Evolutionary conservation across 2,113 vertebrate species (phyloP).

Genomic region (Steatornis caripensis): DNA sequence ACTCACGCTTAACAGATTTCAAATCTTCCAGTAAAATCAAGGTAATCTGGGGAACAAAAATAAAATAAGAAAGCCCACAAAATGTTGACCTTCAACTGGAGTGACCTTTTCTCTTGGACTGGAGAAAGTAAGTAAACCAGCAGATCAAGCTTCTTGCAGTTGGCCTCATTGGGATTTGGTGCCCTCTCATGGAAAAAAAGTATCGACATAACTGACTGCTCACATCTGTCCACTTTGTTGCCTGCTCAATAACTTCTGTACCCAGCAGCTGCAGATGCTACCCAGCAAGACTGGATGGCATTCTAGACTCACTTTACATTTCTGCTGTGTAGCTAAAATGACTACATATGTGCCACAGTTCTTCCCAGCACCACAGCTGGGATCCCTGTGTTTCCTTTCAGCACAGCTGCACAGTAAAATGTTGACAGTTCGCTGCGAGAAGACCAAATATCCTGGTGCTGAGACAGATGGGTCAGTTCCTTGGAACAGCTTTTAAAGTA

Average conservation of each 20-base stretch:
- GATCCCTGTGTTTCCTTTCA: too few species aligned
- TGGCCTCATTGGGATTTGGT: neutral
- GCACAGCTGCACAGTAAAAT: neutral
- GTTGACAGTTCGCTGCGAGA: neutral
- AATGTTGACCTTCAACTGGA: neutral
- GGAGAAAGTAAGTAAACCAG: neutral
- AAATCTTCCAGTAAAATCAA: neutral
- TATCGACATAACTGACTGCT: neutral
- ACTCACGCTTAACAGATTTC: neutral
- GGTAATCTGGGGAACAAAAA: neutral
- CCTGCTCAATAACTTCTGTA: fast-evolving
- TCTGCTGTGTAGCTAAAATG: neutral
- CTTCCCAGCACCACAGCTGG: neutral
- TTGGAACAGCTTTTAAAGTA: neutral
- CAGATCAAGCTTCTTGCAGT: too few species aligned
- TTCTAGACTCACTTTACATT: neutral
- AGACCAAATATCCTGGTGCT: neutral
- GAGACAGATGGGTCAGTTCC: neutral
- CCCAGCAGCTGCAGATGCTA: neutral
- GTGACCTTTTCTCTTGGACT: neutral
- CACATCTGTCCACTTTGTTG: too few species aligned
- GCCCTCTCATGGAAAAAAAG: neutral
- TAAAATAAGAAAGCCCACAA: neutral
- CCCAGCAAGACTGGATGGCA: neutral
- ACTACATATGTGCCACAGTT: neutral